Base-by-base conservation (phyloP, 2,113 vertebrate species). In the Neogobius melanostomus region DNA sequence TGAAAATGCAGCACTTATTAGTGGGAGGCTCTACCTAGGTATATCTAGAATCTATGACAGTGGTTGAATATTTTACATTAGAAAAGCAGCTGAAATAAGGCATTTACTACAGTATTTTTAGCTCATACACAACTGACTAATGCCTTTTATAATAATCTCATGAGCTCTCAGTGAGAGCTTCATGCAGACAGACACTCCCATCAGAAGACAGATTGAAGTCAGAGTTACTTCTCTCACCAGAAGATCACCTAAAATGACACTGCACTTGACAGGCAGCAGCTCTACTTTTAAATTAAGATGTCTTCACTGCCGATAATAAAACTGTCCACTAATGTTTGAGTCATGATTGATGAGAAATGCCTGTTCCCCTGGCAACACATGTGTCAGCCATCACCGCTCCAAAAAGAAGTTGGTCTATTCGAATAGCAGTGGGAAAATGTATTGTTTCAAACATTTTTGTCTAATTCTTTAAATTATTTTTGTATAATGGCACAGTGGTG, bases 331-430 rank as follows among this genome's bases (percentile, higher is more conserved):
- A 53, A 75, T 77, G 75, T 79, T 52, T 69, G 64, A n/a, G 36
- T 45, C 28, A 14, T 68, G 69, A 80, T 68, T 64, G 52, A 53
- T 73, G 80, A 69, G 68, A 79, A 82, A 56, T 69, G 50, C 46
- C 62, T 0, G 4, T n/a, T 65, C 16, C 28, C 77, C 80, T 76
- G 81, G 82, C 84, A 86, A 83, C 81, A 77, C 68, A 52, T 6
- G 1, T 70, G 36, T 67, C 16, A 45, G 50, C 12, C 60, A 74
- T 73, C 48, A 59, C 36, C 5, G 47, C 66, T 65, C 60, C 49
- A 47, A 56, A 77, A 73, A 44, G 54, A 43, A 56, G 46, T 76
- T 72, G 73, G 80, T 42, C 54, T 75, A 16, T 54, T 54, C 8
- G 8, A 54, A 21, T 21, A 11, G 5, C 14, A n/a, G 6, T 5